A percentile compares a stretch with the other conserved stretches of the same genome.
Evolutionary conservation across 2,888 invertebrate genomes (phyloP).

Genomic region (Calliopum simillimum): DNA sequence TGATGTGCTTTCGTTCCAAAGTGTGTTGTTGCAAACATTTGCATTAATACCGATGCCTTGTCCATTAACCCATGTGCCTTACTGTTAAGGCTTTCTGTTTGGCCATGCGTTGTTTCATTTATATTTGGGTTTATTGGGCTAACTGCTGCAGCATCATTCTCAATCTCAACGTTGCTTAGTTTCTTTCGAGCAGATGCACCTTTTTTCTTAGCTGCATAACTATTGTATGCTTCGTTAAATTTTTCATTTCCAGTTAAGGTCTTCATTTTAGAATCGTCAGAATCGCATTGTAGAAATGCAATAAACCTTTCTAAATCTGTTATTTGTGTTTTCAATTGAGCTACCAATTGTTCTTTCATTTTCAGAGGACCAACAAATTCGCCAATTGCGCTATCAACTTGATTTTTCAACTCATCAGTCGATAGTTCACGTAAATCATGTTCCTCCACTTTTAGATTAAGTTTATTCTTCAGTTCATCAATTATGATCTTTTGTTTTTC

Average conservation of each 20-base stretch:
- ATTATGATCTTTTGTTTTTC: conserved; percentile 92
- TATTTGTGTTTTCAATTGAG: conserved; percentile 96
- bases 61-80: conserved; percentile 75
- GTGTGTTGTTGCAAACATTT: conserved; percentile 93
- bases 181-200: conserved; percentile 44
- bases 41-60: conserved; percentile 88
- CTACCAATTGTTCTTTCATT: conserved; percentile 96
- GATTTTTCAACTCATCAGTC: conserved; percentile 85
- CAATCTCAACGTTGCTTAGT: background rate
- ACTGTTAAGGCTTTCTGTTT: conserved; percentile 59
- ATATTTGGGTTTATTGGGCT: conserved; percentile 1
- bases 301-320: conserved; percentile 97
- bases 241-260: conserved; percentile 46
- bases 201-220: conserved; percentile 65
- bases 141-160: background rate
- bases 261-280: conserved; percentile 64
- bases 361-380: conserved; percentile 93
- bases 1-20: conserved; percentile 82
- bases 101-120: background rate
- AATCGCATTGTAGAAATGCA: conserved; percentile 88
- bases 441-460: conserved; percentile 88
- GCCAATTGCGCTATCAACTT: conserved; percentile 90
- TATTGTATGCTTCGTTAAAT: conserved; percentile 59
- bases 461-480: conserved; percentile 85
- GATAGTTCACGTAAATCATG: conserved; percentile 78